Conservation (phyloP, 1,140 invertebrate species). For the Euura lappo region DNA sequence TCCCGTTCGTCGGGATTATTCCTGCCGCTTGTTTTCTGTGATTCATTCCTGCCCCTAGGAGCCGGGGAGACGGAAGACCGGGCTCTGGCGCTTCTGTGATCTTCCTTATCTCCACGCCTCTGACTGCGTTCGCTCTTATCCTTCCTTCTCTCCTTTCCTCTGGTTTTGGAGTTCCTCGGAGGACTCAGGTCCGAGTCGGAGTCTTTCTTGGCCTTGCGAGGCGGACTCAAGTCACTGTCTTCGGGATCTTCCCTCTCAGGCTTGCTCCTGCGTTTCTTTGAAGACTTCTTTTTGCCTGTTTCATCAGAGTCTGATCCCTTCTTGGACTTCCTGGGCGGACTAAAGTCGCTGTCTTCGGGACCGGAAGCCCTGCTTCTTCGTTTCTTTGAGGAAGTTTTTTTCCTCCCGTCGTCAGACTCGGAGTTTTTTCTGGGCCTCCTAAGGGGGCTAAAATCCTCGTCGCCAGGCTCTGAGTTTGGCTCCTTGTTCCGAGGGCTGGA, state of each 20-base stretch:
- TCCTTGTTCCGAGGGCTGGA: too few species aligned
- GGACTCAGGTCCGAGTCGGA: slow-evolving; percentile 35
- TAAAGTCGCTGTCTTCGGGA: slow-evolving; percentile 29
- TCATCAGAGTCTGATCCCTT: slow-evolving; percentile 29
- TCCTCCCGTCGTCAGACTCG: slow-evolving; percentile 23
- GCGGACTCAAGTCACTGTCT: slow-evolving; percentile 36
- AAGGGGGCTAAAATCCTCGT: background rate
- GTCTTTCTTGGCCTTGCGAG: slow-evolving; percentile 28
- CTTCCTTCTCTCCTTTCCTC: slow-evolving; percentile 15
- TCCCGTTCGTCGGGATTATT: background rate
- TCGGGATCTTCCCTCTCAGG: background rate
- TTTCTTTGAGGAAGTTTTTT: background rate
- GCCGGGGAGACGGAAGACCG: background rate
- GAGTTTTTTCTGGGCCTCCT: slow-evolving; percentile 19
- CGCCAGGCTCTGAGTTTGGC: background rate
- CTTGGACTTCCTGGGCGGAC: slow-evolving; percentile 36
- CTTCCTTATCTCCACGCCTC: slow-evolving; percentile 22
- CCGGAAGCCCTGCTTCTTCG: slow-evolving; percentile 11
- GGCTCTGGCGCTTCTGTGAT: slow-evolving; percentile 11
- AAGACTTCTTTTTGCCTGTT: background rate
- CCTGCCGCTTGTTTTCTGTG: slow-evolving; percentile 16
- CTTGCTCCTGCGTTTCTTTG: background rate
- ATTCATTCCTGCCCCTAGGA: slow-evolving; percentile 26
- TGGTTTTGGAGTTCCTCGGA: slow-evolving; percentile 28
- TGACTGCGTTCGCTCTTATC: slow-evolving; percentile 15